Percentiles rank a stretch among this genome's conserved stretches.
Conservation (phyloP, 2,888 invertebrate genomes). For the Ephialtes manifestator region DNA sequence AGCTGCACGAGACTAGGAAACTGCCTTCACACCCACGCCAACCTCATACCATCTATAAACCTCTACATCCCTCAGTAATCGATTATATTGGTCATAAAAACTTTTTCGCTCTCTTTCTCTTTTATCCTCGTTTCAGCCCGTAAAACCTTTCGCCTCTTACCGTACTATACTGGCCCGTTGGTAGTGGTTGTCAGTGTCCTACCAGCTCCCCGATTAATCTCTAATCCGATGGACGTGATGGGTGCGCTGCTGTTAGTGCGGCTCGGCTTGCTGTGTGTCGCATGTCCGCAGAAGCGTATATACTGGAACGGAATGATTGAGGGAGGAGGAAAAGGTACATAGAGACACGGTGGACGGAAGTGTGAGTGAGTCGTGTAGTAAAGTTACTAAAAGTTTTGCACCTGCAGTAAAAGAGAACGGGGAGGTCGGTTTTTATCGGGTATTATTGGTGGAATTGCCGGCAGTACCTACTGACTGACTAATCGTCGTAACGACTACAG, state of each 20-base stretch:
- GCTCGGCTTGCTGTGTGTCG: constrained; percentile 21
- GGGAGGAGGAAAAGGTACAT: not conserved
- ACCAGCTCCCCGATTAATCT: constrained; percentile 59
- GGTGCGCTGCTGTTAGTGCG: constrained; percentile 25
- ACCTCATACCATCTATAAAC: not conserved
- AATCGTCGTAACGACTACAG: constrained; percentile 58
- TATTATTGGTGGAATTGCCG: constrained; percentile 50
- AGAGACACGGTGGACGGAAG: constrained; percentile 8
- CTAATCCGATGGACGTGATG: constrained; percentile 59
- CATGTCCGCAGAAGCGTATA: constrained; percentile 12
- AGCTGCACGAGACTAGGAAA: constrained; percentile 61
- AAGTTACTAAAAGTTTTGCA: constrained; percentile 50
- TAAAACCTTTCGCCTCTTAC: constrained; percentile 37
- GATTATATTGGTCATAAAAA: constrained; percentile 59
- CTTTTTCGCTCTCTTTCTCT: constrained; percentile 29
- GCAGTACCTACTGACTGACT: constrained; percentile 49
- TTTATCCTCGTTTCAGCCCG: constrained; percentile 19
- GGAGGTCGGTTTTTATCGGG: constrained; percentile 46
- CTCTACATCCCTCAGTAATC: constrained; percentile 33
- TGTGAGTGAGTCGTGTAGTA: constrained; percentile 26
- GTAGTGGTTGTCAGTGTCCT: constrained; percentile 61
- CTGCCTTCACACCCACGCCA: constrained; percentile 24
- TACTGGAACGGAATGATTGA: constrained; percentile 30
- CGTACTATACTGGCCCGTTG: constrained; percentile 14
- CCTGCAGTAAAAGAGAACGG: not conserved